Base-by-base conservation (phyloP, 2,888 invertebrate genomes). In the Gasteruption jaculator region DNA sequence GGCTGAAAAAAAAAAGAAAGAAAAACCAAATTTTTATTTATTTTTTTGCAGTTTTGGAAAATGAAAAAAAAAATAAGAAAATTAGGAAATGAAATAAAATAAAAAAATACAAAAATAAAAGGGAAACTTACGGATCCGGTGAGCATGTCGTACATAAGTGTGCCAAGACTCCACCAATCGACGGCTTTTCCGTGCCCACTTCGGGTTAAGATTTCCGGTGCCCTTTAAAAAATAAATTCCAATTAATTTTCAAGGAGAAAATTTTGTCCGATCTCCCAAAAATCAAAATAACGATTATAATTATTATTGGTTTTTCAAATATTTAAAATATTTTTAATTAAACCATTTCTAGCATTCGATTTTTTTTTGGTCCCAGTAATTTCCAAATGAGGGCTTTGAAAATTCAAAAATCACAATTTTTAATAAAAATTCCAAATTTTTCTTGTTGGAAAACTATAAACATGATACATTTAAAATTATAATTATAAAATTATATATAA, bases 101-200 rank as follows among this genome's bases (percentile, higher is more conserved):
- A 27, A 1, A 37, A 14, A 29, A 41, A 6, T 41, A 38, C 14
- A 26, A 27, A 33, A 14, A 32, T 11, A 30, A n/a, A 25, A 22
- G 19, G 14, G 14, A 46, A 45, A 77, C 80, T 75, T 77, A 91
- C 91, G 73, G 91, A 86, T 58, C 96, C 96, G 60, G 96, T 96
- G 47, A 99, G 77, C 99, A 99, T 99, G 67, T 99, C 99, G 71
- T 90, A 99, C 88, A 94, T 91, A 49, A 99, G 79, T 50, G 96
- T 96, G 55, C 99, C 99, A 48, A 99, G 78, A 61, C 93, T 94
- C 99, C 99, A 99, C 99, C 99, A 99, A 74, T 99, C 99, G 1
- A 97, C 97, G 27, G 96, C 95, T 79, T 95, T 96, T 14, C 94
- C 95, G 75, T 99, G 99, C 24, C 99, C 99, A 71, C 86, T 89